Conservation (phyloP, 2,888 invertebrate genomes). For the Chrysolina americana region DNA sequence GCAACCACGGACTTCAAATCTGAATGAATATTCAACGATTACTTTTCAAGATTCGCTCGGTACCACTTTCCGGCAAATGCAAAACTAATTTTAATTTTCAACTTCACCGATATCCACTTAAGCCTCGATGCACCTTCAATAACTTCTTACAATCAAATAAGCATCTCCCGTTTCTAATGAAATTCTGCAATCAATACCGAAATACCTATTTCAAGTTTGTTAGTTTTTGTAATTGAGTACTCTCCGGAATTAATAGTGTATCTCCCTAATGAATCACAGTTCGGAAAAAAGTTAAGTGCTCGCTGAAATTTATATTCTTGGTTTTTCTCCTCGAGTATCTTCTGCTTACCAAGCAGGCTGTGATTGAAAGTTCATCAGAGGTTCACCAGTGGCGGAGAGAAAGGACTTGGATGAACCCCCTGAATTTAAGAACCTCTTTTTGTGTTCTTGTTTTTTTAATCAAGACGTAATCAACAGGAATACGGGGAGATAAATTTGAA, state of each 20-base stretch:
- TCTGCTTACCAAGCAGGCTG: slow-evolving; percentile 32
- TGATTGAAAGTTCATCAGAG: slow-evolving; percentile 38
- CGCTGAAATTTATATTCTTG: slow-evolving; percentile 47
- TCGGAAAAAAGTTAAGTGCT: slow-evolving; percentile 42
- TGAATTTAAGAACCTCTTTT: too few relatives aligned
- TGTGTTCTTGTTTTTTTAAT: too few relatives aligned
- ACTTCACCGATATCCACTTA: background rate
- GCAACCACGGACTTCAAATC: background rate
- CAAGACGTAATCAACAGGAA: too few relatives aligned
- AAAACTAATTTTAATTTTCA: background rate
- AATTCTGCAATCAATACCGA: slow-evolving; percentile 25
- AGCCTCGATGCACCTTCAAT: background rate
- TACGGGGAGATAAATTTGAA: too few relatives aligned
- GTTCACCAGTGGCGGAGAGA: slow-evolving; percentile 29
- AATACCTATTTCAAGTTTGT: slow-evolving; percentile 24
- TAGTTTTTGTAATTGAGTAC: slow-evolving; percentile 33
- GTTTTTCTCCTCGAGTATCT: slow-evolving; percentile 39
- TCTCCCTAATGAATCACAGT: slow-evolving; percentile 34
- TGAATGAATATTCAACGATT: background rate
- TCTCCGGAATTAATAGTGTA: slow-evolving; percentile 36
- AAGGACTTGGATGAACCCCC: background rate
- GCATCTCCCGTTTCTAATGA: slow-evolving; percentile 22
- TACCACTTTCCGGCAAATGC: background rate
- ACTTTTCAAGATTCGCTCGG: background rate
- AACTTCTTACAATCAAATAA: background rate